Evolutionary conservation across 2,888 invertebrate genomes (phyloP).

Genomic region (Leptogaster cylindrica): DNA sequence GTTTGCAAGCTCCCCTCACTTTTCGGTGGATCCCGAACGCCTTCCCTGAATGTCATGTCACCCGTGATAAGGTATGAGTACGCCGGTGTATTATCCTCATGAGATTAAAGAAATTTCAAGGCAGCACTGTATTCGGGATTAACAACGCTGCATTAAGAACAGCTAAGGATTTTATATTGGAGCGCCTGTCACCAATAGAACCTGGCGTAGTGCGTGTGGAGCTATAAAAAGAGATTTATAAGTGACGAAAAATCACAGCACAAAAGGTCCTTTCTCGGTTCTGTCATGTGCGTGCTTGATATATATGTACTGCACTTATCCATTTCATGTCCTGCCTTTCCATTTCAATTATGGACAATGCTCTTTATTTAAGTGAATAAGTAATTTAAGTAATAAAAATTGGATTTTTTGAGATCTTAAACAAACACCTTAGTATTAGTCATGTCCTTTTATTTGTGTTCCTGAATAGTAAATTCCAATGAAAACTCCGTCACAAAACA

Average conservation of each 20-base stretch:
- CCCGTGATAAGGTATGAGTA: too few species aligned
- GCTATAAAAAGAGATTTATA: conserved; percentile 10
- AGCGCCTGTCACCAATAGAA: not conserved
- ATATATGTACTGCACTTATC: not conserved
- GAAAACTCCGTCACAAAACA: conserved; percentile 7
- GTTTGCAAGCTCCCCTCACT: too few species aligned
- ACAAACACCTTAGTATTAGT: too few species aligned
- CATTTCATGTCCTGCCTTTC: not conserved
- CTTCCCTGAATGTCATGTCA: too few species aligned
- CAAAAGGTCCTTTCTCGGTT: not conserved
- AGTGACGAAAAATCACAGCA: not conserved
- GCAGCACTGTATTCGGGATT: not conserved
- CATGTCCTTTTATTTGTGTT: too few species aligned
- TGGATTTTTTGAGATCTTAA: too few species aligned
- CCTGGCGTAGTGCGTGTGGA: not conserved
- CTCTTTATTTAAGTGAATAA: too few species aligned
- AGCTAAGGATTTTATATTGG: not conserved
- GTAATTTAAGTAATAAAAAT: not conserved
- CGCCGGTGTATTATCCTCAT: too few species aligned
- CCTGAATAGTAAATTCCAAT: too few species aligned
- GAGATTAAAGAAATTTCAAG: not conserved
- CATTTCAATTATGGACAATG: conserved; percentile 16
- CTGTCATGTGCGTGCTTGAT: not conserved
- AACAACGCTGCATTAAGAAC: not conserved
- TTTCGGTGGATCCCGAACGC: too few species aligned